phyloP scores from a whole-genome alignment of 2,888 invertebrate species.

The Thera britannica region DNA sequence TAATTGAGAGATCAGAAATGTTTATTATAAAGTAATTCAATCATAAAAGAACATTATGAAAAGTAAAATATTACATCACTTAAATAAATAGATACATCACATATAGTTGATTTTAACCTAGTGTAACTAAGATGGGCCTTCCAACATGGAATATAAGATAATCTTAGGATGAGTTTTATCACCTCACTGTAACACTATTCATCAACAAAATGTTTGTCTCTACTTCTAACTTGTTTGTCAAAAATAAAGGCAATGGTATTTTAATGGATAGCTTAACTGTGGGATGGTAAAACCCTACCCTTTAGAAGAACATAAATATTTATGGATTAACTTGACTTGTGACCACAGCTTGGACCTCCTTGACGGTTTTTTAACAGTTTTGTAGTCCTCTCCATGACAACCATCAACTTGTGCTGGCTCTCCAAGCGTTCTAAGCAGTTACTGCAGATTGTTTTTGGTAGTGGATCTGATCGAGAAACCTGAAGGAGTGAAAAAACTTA shows the following conservation, averaged over 20 bases:
- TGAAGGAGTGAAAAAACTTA: constrained; percentile 51
- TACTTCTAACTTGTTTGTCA: too few species aligned
- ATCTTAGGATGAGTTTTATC: background rate
- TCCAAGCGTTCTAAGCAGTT: constrained; percentile 85
- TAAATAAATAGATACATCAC: constrained; percentile 12
- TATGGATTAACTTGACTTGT: constrained; percentile 3
- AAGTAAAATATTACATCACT: background rate
- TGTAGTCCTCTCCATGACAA: constrained; percentile 77
- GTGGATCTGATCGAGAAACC: constrained; percentile 86
- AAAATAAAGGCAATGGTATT: too few species aligned
- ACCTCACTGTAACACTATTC: too few species aligned
- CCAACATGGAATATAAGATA: background rate
- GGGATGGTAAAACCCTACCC: too few species aligned
- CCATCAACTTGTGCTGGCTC: constrained; percentile 80
- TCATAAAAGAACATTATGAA: constrained; percentile 7
- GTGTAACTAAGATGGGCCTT: background rate
- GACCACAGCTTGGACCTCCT: constrained; percentile 44
- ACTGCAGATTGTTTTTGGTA: constrained; percentile 89
- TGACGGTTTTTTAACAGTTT: constrained; percentile 68
- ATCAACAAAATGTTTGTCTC: too few species aligned
- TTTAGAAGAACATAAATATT: background rate
- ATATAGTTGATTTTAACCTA: background rate
- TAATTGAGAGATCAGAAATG: constrained; percentile 16
- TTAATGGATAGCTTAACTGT: too few species aligned
- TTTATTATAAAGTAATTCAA: constrained; percentile 15